A percentile compares a stretch with the other conserved stretches of the same genome.
Evolutionary conservation across 2,797 vertebrate species (phyloP).

Genomic region (Pseudomugil gertrudae): DNA sequence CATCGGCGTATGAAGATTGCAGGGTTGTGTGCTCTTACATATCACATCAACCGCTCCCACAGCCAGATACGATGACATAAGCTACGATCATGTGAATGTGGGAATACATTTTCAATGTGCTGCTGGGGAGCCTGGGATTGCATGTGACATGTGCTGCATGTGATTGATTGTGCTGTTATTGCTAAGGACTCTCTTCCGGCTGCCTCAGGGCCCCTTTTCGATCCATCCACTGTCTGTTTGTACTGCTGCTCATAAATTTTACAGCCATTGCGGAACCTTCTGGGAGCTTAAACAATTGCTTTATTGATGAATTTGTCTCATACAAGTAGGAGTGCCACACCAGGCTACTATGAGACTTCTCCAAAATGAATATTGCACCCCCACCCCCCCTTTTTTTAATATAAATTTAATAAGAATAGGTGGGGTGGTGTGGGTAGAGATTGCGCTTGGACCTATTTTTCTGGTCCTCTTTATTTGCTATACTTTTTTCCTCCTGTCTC

Average conservation of each 20-base stretch:
- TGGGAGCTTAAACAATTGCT: conserved; percentile 85
- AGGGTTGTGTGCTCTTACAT: conserved; percentile 17
- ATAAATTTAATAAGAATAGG: conserved; percentile 25
- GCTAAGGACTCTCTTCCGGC: conserved; percentile 86
- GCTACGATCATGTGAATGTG: conserved; percentile 60
- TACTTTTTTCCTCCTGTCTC: conserved; percentile 1
- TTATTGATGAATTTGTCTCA: conserved; percentile 83
- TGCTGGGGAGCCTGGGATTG: conserved; percentile 58
- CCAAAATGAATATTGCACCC: conserved; percentile 41
- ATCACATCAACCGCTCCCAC: conserved; percentile 41
- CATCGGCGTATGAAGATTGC: conserved; percentile 47
- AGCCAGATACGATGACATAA: conserved; percentile 57
- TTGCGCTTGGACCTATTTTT: conserved; percentile 34
- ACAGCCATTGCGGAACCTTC: conserved; percentile 73
- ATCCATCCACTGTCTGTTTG: conserved; percentile 85
- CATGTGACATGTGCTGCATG: conserved; percentile 75
- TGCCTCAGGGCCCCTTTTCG: conserved; percentile 82
- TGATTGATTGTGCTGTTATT: conserved; percentile 90
- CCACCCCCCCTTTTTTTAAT: background rate
- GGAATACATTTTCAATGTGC: conserved; percentile 70
- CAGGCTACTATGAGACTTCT: conserved; percentile 41
- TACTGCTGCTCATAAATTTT: conserved; percentile 85
- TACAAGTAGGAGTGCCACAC: conserved; percentile 63
- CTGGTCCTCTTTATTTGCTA: conserved; percentile 14
- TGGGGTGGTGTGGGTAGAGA: conserved; percentile 10